Percentiles rank a stretch among this genome's conserved stretches.
Evolutionary conservation across 2,888 invertebrate genomes (phyloP).

Genomic region (Nomada hirtipes): DNA sequence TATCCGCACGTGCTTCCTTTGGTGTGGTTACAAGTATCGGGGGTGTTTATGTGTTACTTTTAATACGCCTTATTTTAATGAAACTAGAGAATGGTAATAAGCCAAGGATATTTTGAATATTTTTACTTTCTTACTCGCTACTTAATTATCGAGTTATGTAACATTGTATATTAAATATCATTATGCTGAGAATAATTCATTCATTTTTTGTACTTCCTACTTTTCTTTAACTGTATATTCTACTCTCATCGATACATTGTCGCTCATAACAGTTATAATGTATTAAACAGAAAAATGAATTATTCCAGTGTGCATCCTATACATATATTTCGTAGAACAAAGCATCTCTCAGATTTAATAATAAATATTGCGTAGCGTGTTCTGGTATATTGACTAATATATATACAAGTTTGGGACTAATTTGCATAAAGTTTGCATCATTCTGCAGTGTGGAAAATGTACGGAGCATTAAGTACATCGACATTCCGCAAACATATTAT

Average conservation of each 20-base stretch:
- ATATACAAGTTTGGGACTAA: background rate
- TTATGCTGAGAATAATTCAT: conserved; percentile 31
- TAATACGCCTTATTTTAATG: conserved; percentile 15
- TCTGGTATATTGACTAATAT: conserved; percentile 11
- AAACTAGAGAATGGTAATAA: background rate
- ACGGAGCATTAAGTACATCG: background rate
- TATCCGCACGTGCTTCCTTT: conserved; percentile 37
- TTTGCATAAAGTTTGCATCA: conserved; percentile 16
- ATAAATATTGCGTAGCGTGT: conserved; percentile 8
- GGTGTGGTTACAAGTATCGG: conserved; percentile 43
- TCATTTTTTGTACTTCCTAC: background rate
- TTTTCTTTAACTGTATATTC: background rate
- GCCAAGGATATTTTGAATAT: background rate
- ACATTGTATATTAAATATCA: conserved; percentile 10
- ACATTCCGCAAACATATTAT: conserved; percentile 6
- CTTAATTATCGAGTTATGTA: conserved; percentile 25
- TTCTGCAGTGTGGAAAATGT: background rate
- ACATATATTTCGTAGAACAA: conserved; percentile 1
- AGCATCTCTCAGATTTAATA: conserved; percentile 15
- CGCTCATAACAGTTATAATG: background rate
- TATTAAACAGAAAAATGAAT: conserved; percentile 21
- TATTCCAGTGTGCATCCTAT: conserved; percentile 28
- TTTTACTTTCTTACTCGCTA: conserved; percentile 3
- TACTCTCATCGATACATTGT: background rate
- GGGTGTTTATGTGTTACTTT: conserved; percentile 23